Conservation (phyloP, 2,113 vertebrate species). For the Gobio gobio region DNA sequence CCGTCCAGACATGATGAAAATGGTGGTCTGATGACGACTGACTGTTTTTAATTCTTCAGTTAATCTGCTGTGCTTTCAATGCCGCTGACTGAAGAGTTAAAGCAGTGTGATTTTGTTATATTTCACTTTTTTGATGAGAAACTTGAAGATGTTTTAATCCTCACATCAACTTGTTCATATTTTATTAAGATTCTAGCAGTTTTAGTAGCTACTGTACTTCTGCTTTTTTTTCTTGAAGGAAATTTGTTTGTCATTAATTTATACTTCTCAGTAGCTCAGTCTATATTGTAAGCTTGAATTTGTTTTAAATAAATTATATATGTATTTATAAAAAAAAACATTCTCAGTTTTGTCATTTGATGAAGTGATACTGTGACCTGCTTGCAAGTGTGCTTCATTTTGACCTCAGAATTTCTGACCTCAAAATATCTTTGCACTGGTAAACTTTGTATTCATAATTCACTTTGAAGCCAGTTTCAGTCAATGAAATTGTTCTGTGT, state of each 20-base stretch:
- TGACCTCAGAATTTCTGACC: no score
- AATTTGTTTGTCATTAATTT: neutral
- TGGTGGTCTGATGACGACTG: neutral
- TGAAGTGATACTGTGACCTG: neutral
- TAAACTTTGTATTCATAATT: neutral
- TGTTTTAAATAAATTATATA: slow-evolving; percentile 27
- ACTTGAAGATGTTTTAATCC: neutral
- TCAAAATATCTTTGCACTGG: neutral
- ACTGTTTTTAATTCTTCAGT: neutral
- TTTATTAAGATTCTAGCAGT: neutral
- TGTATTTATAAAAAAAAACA: neutral
- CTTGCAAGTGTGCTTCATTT: no score
- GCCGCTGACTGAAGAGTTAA: neutral
- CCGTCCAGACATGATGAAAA: neutral
- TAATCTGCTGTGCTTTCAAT: neutral
- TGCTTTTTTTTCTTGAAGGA: neutral
- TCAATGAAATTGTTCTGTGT: neutral
- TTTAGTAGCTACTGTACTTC: neutral
- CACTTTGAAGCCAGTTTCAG: neutral
- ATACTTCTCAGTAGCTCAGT: neutral
- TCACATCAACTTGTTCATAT: neutral
- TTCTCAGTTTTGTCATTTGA: neutral
- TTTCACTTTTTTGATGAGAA: neutral
- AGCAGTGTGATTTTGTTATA: neutral
- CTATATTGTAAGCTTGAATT: neutral